Base-by-base conservation (phyloP, 2,797 vertebrate species). In the Merluccius polli region DNA sequence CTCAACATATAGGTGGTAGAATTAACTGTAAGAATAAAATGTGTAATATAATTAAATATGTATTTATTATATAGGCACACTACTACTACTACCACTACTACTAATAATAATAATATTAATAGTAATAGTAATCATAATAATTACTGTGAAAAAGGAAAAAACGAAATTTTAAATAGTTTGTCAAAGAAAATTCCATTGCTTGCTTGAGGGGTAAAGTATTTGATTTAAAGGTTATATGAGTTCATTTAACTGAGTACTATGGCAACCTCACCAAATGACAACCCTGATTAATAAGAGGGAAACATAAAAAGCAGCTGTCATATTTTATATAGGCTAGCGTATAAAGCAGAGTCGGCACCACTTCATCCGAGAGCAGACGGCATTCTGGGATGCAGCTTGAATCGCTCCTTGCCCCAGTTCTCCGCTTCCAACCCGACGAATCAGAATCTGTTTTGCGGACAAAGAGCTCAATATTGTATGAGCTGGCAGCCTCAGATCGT, bases 401-500 rank as follows among this genome's bases (percentile, higher is more conserved):
- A 63, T n/a, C 59, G 21, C 24, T 30, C 86, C 84, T 21, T 91
- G 87, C 80, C 83, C 88, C 84, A 88, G 73, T 88, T 90, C 82
- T 85, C 74, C 77, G 75, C 80, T 76, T 78, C 82, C 81, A 74
- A 77, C 73, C 44, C 76, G 81, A 73, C 77, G 67, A 78, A 48
- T 48, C 44, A 69, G 79, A 86, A 84, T 84, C 83, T 72, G 72
- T 84, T 79, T 75, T 67, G 35, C 75, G 81, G 89, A 91, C 90
- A 90, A 91, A 89, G 79, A 83, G 77, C 81, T 89, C 71, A 83
- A 85, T 85, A 82, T 84, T 85, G 82, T 85, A 87, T 87, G 84
- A 90, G 83, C 74, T 80, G 10, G n/a, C 33, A 18, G 71, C 38
- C 83, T 82, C 79, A 76, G 72, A 80, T 80, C 75, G 52, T 12